phyloP scores from a whole-genome alignment of 2,113 vertebrate species.

The Eurypyga helias region DNA sequence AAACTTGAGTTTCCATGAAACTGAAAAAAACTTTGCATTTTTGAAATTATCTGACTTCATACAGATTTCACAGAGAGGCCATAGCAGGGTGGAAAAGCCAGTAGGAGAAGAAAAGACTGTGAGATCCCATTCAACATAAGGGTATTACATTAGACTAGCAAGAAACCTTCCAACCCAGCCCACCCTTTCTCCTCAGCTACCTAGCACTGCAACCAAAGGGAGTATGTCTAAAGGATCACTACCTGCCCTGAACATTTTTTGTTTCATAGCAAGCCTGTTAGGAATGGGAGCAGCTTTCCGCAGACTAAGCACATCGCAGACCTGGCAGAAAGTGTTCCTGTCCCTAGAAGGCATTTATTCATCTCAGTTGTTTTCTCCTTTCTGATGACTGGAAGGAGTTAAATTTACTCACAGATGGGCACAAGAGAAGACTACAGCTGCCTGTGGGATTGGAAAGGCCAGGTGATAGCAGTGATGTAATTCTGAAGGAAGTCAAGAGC shows the following conservation, averaged over 20 bases:
- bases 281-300: neutral
- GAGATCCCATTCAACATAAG: neutral
- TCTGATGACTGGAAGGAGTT: neutral
- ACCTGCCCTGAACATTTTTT: fast-evolving
- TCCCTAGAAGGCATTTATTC: neutral
- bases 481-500: neutral
- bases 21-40: neutral
- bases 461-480: neutral
- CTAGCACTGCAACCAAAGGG: neutral
- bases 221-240: neutral
- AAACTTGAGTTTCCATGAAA: neutral
- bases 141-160: neutral
- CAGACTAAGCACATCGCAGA: neutral
- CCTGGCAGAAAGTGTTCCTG: neutral
- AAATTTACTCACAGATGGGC: neutral
- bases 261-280: neutral
- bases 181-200: neutral
- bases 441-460: neutral
- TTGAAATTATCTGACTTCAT: neutral
- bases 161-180: neutral
- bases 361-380: neutral
- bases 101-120: neutral
- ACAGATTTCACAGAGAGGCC: neutral
- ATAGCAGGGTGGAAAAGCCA: neutral
- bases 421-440: neutral